Base-by-base conservation (phyloP, 2,888 invertebrate species). In the Scaeva pyrastri region DNA sequence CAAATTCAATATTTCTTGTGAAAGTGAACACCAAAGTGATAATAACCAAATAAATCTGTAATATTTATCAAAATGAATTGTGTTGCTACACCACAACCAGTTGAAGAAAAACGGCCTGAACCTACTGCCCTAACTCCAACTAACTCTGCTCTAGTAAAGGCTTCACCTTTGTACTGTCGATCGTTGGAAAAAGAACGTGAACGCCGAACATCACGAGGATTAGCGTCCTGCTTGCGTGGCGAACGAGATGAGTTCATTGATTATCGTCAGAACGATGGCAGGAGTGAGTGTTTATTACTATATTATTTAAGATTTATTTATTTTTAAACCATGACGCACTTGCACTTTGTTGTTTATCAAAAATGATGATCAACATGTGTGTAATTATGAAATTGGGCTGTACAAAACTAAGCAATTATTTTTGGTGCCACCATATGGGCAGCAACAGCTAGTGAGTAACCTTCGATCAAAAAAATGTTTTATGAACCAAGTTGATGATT, bases 181-280 rank as follows among this genome's bases (percentile, higher is more conserved):
- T 90, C 90, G 8, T 83, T 91, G 74, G 86, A 86, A 45, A 86
- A 86, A 14, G 86, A 82, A 73, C 86, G 86, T 31, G 90, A 90
- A 72, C 89, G 90, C 56, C 89, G 92, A 79, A 91, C 92, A 84
- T 92, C 92, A 16, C 90, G 92, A 73, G 91, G 93, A 74, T 88
- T 93, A 72, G 90, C 92, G 70, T 93, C 93, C 73, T 93, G 93
- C 88, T 88, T 93, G 84, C 90, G 92, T 55, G 93, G 93, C 71
- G 93, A 93, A 89, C 91, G 92, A 68, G 92, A 92, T 88, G 92
- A 92, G 82, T 88, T 91, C 75, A 81, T 90, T 62, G 91, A 91
- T 36, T 91, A 91, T 74, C 91, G 90, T 39, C 90, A 90, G 50
- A 88, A 88, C 76, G 89, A 89, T 82, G 89, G 88, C 88, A 88